Evolutionary conservation across 2,888 invertebrate genomes (phyloP).

Genomic region (Andrena minutula): DNA sequence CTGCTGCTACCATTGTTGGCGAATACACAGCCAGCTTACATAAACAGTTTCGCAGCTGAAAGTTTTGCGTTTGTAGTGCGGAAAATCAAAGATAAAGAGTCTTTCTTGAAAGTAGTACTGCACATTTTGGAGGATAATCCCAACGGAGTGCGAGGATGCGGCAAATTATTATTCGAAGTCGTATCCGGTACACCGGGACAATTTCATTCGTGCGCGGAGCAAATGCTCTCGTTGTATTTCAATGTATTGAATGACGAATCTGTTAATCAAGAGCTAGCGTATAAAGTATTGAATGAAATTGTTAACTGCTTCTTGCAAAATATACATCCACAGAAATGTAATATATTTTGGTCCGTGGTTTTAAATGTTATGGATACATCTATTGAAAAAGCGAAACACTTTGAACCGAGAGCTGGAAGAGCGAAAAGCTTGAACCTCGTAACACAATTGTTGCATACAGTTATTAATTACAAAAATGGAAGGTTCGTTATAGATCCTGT

Average conservation of each 20-base stretch:
- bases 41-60: slow-evolving; percentile 97
- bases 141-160: slow-evolving; percentile 92
- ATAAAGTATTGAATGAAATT: slow-evolving; percentile 89
- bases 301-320: slow-evolving; percentile 88
- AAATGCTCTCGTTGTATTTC: slow-evolving; percentile 89
- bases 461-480: slow-evolving; percentile 89
- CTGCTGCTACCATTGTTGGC: slow-evolving; percentile 91
- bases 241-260: slow-evolving; percentile 86
- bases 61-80: slow-evolving; percentile 98
- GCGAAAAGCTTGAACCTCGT: slow-evolving; percentile 85
- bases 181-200: slow-evolving; percentile 93
- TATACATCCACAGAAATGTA: slow-evolving; percentile 88
- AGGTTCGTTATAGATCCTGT: slow-evolving; percentile 88
- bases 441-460: slow-evolving; percentile 87
- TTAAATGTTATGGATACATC: slow-evolving; percentile 83
- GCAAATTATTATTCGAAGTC: slow-evolving; percentile 95
- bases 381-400: slow-evolving; percentile 76
- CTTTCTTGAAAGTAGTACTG: slow-evolving; percentile 90
- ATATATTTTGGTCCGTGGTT: slow-evolving; percentile 88
- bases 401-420: slow-evolving; percentile 33
- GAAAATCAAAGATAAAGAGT: slow-evolving; percentile 92
- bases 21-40: slow-evolving; percentile 92
- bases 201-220: slow-evolving; percentile 93
- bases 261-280: slow-evolving; percentile 86
- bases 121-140: slow-evolving; percentile 88